These are phyloP conservation scores for Silurus meridionalis DNA, from an alignment of 2,113 vertebrate species.

Conservation along the genomic window DNA sequence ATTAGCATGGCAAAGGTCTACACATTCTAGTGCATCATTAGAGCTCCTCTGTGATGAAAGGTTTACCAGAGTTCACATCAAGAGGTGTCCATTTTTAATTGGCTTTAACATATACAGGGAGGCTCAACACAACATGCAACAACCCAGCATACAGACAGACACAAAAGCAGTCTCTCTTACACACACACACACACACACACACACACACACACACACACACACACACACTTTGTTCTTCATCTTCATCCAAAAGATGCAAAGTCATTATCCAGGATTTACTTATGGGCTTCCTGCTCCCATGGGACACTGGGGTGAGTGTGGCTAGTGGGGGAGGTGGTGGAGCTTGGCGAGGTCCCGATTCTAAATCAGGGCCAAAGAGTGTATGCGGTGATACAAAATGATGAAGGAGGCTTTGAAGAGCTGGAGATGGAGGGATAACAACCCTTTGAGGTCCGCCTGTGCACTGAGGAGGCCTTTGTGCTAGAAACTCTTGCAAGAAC, in stretches of 20 bases:
- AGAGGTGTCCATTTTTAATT: constrained; percentile 39
- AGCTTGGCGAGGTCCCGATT: constrained; percentile 35
- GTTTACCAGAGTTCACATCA: constrained; percentile 42
- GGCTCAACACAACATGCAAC: neutral
- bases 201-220: neutral
- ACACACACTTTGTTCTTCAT: constrained; percentile 1
- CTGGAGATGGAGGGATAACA: constrained; percentile 48
- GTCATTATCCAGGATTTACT: constrained; percentile 56
- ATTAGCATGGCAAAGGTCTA: constrained; percentile 59
- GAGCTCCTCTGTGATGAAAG: constrained; percentile 55
- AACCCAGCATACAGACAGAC: neutral
- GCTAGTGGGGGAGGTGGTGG: constrained; percentile 45
- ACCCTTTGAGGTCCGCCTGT: constrained; percentile 53
- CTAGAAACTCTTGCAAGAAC: constrained; percentile 45
- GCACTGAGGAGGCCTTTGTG: constrained; percentile 53
- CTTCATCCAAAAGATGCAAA: constrained; percentile 44
- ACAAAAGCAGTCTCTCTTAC: neutral
- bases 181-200: neutral
- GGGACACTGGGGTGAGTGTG: constrained; percentile 38
- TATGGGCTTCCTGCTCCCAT: constrained; percentile 41
- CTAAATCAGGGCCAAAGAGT: constrained; percentile 46
- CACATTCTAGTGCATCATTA: constrained; percentile 62
- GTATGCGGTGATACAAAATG: constrained; percentile 51
- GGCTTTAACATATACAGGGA: constrained; percentile 12
- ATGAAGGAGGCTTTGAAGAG: constrained; percentile 59